These are phyloP conservation scores for Zoanthus solanderi DNA, from an alignment of 92 coral and sea anemone species.

Conservation along the genomic window DNA sequence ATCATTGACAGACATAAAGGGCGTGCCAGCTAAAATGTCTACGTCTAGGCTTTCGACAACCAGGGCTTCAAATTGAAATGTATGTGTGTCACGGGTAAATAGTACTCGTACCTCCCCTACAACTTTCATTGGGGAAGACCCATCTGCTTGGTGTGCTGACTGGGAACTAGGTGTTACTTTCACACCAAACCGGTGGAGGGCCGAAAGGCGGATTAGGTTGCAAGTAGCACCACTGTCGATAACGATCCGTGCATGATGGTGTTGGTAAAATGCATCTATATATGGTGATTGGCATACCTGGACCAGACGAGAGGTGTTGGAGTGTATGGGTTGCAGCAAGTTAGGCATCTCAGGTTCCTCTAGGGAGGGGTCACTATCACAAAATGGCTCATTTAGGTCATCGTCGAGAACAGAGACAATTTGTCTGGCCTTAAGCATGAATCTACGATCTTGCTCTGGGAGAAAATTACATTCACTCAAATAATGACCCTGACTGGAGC, in stretches of 20 bases:
- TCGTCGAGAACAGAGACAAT: constrained; percentile 21
- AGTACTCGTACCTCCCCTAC: not conserved
- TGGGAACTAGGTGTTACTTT: constrained; percentile 22
- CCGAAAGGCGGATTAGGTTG: constrained; percentile 17
- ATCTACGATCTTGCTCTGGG: constrained; percentile 33
- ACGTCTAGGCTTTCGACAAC: constrained; percentile 6
- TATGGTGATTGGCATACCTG: constrained; percentile 24
- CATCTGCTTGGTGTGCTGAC: constrained; percentile 26
- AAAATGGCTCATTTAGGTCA: not conserved
- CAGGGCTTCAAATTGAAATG: constrained; percentile 1
- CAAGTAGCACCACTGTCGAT: constrained; percentile 14
- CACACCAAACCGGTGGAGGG: constrained; percentile 11
- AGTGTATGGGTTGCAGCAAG: not conserved
- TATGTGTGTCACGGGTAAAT: constrained; percentile 6
- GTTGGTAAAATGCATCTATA: constrained; percentile 19
- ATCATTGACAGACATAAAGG: constrained; percentile 18
- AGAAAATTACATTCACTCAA: constrained; percentile 20
- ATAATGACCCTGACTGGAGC: not conserved
- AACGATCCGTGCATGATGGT: not conserved
- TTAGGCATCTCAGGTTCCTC: not conserved
- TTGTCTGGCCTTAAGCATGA: constrained; percentile 25
- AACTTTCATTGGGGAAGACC: constrained; percentile 16
- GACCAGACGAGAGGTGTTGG: constrained; percentile 29
- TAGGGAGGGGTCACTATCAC: not conserved
- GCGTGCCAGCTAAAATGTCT: constrained; percentile 16